Percentiles rank a stretch among this genome's conserved stretches.
These are phyloP conservation scores for Ommatoiulus sabulosus DNA, from an alignment of 2,888 invertebrate species.

Conservation along the genomic window DNA sequence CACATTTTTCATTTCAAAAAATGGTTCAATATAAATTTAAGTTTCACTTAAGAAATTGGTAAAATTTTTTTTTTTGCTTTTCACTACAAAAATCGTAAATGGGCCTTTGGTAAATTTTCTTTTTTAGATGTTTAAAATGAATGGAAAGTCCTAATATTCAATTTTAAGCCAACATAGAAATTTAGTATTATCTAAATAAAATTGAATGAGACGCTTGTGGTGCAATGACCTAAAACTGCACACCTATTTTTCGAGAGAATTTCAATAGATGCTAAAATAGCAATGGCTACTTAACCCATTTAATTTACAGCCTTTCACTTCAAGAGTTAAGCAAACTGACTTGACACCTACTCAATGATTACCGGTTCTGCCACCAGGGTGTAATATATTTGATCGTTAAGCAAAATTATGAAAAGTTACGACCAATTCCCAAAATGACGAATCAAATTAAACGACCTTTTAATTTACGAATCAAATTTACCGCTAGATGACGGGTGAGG, in stretches of 20 bases:
- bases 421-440: too few relatives aligned
- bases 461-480: too few relatives aligned
- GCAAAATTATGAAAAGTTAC: too few relatives aligned
- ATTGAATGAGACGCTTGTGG: neutral
- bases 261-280: neutral
- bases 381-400: neutral
- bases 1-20: too few relatives aligned
- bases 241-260: neutral
- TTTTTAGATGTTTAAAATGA: neutral
- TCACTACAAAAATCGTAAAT: neutral
- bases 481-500: too few relatives aligned
- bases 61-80: too few relatives aligned
- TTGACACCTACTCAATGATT: neutral
- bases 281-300: slow-evolving; percentile 25
- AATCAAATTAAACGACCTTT: too few relatives aligned
- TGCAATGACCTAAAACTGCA: slow-evolving; percentile 10
- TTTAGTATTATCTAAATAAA: neutral
- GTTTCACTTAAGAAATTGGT: too few relatives aligned
- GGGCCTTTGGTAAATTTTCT: neutral
- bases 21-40: too few relatives aligned
- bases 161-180: neutral
- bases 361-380: neutral
- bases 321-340: slow-evolving; percentile 38
- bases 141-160: neutral
- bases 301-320: slow-evolving; percentile 37